Conservation (phyloP, 2,113 vertebrate species). For the Empidonax alnorum region DNA sequence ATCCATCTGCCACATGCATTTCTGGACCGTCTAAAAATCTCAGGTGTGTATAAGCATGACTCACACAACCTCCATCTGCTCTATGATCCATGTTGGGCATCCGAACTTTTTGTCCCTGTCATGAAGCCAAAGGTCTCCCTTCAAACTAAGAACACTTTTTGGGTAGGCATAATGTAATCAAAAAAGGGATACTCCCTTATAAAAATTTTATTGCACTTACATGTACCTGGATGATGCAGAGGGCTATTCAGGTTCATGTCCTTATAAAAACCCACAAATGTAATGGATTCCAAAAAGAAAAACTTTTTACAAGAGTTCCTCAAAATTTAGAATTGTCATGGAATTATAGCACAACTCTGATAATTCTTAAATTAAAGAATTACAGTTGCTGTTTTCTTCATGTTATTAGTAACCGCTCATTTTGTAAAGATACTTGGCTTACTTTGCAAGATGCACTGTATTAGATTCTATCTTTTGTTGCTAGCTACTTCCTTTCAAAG, state of each 20-base stretch:
- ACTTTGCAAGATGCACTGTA: background rate
- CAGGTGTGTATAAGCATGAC: constrained; percentile 26
- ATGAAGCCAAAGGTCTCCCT: background rate
- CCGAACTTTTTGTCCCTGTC: background rate
- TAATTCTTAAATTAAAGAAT: background rate
- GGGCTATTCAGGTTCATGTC: background rate
- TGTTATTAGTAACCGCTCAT: background rate
- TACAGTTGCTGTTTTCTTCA: background rate
- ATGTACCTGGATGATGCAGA: background rate
- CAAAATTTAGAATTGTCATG: background rate
- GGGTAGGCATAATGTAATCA: background rate
- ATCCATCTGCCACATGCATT: constrained; percentile 13
- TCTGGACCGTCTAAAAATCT: constrained; percentile 27
- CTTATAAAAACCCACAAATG: background rate
- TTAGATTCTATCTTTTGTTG: background rate
- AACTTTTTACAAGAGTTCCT: background rate
- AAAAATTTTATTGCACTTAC: background rate
- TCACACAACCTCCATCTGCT: constrained; percentile 52
- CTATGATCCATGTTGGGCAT: background rate
- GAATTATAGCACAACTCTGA: rapidly evolving
- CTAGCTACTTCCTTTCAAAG: background rate
- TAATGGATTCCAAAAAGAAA: background rate
- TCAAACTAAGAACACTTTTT: background rate
- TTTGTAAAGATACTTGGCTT: background rate
- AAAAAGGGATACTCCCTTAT: background rate